Conservation (phyloP, 1,140 invertebrate species). For the Drosophila albomicans region DNA sequence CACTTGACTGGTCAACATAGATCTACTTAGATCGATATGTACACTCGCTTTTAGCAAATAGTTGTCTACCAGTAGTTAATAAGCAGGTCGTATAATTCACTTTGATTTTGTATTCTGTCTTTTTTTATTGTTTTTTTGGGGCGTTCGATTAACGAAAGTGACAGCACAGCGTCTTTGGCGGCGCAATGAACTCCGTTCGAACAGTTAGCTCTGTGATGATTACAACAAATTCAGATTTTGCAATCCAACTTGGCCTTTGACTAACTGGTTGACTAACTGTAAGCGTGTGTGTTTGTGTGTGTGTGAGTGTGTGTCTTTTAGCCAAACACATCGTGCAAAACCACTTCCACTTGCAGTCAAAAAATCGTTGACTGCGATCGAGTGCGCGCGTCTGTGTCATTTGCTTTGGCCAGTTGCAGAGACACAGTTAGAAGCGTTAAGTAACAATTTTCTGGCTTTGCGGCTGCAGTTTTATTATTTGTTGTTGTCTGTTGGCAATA, state of each 20-base stretch:
- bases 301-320: conserved; percentile 39
- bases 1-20: conserved; percentile 47
- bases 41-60: conserved; percentile 6
- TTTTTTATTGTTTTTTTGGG: conserved; percentile 9
- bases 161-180: not conserved
- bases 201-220: conserved; percentile 9
- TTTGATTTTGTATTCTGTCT: not conserved
- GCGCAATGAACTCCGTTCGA: conserved; percentile 32
- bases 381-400: conserved; percentile 44
- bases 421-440: conserved; percentile 76
- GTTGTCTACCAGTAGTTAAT: conserved; percentile 17
- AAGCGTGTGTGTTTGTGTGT: conserved; percentile 15
- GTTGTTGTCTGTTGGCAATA: conserved; percentile 50
- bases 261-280: conserved; percentile 14
- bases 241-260: conserved; percentile 52
- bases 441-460: conserved; percentile 51
- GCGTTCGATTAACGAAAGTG: conserved; percentile 38
- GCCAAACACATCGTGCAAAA: conserved; percentile 49
- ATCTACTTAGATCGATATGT: not conserved
- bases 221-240: conserved; percentile 36
- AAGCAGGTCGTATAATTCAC: conserved; percentile 34
- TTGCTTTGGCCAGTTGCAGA: conserved; percentile 67
- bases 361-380: conserved; percentile 27
- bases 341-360: conserved; percentile 52
- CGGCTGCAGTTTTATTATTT: conserved; percentile 18